Base-by-base conservation (phyloP, 2,797 vertebrate species). In the Mus caroli region DNA sequence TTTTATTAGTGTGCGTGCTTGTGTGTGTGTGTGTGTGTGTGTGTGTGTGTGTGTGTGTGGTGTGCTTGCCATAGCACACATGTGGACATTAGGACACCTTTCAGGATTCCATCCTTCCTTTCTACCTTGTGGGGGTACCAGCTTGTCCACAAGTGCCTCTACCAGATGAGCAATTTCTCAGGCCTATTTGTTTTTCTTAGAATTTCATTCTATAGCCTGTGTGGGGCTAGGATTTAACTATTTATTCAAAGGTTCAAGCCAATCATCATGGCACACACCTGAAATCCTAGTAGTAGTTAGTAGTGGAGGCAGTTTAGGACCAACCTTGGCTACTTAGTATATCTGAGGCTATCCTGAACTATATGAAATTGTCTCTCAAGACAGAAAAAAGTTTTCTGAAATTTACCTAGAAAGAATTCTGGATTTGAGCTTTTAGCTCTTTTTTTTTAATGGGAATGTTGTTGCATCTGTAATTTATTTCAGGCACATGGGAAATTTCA, bases 361-460 rank as follows among this genome's bases (percentile, higher is more conserved):
- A 40, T 37, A 43, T 75, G 85, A 75, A 17, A 56, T 26, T 37
- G 1, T 69, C 28, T 83, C 28, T 71, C 50, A 87, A 87, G 64
- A 64, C 62, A 71, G 50, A 11, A 37, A 87, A 85, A 71, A 86
- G 22, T 94, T 94, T 86, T 71, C 52, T 94, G 62, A 86, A 64
- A 15, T 26, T 71, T 17, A 87, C 24, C 13, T 60, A 40, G 73
- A 91, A 58, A 75, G 46, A 20, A 80, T 52, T 76, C 50, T 91
- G 58, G 64, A 71, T 76, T 91, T 94, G 73, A 69, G 19, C 43
- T 80, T 64, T 75, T 82, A 80, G 40, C 28, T 69, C 77, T 82
- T 71, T 97, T 82, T 71, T 97, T 85, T 79, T 22, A 24, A 24
- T 80, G 54, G 54, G 67, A 60, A 77, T 46, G 46, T 46, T 19